phyloP scores from a whole-genome alignment of 2,797 vertebrate genomes.

The Pseudomugil tenellus region DNA sequence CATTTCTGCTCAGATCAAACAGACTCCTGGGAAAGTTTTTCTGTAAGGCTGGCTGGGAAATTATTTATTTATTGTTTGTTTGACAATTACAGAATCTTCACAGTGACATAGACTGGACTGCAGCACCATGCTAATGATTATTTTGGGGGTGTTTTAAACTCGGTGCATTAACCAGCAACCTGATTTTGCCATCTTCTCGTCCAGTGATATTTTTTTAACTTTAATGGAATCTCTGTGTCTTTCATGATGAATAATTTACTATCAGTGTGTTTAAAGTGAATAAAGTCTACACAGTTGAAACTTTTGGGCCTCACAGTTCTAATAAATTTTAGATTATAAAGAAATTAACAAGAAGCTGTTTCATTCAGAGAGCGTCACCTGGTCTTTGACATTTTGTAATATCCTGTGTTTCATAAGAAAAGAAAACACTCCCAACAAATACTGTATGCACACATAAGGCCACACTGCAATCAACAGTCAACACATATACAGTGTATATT shows the following conservation, averaged over 20 bases:
- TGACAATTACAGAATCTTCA: not conserved
- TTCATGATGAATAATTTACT: not conserved
- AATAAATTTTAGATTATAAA: not conserved
- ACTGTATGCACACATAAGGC: not conserved
- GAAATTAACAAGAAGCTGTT: not conserved
- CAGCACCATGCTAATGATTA: not conserved
- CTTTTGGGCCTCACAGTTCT: not conserved
- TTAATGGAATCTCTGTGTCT: not conserved
- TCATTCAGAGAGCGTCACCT: not conserved
- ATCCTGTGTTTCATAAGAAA: not conserved
- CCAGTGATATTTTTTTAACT: not conserved
- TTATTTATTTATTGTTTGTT: not conserved
- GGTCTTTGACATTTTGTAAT: not conserved
- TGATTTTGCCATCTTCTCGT: not conserved
- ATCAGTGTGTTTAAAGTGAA: not conserved
- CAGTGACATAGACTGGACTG: not conserved
- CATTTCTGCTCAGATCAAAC: not conserved
- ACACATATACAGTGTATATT: not conserved
- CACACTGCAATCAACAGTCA: not conserved
- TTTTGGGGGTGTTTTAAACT: not conserved
- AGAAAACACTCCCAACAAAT: not conserved
- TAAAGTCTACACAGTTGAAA: not conserved
- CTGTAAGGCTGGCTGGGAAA: not conserved
- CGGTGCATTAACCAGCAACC: not conserved
- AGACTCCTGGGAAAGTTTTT: not conserved